These are phyloP conservation scores for Leiothrix lutea DNA, from an alignment of 2,113 vertebrate species.

Conservation along the genomic window DNA sequence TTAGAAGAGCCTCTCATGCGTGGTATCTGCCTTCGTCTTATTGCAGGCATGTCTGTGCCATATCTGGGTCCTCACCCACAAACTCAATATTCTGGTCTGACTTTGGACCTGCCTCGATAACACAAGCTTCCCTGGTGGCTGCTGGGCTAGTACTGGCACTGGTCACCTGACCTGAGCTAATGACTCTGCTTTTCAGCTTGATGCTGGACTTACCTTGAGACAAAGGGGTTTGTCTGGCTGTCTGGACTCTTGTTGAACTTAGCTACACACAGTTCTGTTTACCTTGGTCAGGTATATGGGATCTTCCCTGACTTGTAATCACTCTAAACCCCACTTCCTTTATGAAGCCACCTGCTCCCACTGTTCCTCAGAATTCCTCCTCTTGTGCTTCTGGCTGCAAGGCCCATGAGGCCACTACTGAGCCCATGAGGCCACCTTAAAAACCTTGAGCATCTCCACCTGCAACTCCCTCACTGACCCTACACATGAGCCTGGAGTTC, in stretches of 20 bases:
- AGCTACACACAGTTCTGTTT: background rate
- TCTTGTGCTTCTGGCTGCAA: background rate
- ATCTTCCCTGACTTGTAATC: rapidly evolving
- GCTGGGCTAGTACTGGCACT: background rate
- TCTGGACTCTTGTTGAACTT: background rate
- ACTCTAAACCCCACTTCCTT: background rate
- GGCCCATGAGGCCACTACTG: rapidly evolving
- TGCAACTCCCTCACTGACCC: rapidly evolving
- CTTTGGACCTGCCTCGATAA: background rate
- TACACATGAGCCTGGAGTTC: background rate
- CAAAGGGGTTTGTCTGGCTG: background rate
- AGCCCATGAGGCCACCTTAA: background rate
- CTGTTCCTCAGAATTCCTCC: rapidly evolving
- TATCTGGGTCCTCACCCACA: background rate
- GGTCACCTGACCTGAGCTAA: background rate
- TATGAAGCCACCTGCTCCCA: rapidly evolving
- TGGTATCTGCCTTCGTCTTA: background rate
- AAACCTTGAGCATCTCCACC: background rate
- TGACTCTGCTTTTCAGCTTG: background rate
- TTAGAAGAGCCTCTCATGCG: background rate
- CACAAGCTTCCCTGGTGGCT: background rate
- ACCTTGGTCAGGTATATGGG: too few species aligned
- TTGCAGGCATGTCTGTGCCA: background rate
- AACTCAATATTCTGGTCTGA: background rate
- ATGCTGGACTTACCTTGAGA: too few species aligned